These are phyloP conservation scores for Subanguina moxae DNA, from an alignment of 1,140 invertebrate genomes.

Conservation along the genomic window DNA sequence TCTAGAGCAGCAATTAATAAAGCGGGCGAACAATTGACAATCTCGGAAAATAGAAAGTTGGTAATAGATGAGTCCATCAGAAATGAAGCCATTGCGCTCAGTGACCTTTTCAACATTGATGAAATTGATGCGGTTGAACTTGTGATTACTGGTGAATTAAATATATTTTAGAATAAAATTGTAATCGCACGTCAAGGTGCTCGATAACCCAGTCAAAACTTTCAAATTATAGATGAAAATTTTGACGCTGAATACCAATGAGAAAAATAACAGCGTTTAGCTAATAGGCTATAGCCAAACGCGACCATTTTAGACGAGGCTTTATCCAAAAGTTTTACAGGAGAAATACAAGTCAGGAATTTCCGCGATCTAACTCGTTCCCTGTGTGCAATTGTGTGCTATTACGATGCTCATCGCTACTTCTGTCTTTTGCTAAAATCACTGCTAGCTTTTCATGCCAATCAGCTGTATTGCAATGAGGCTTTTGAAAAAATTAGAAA, in stretches of 20 bases:
- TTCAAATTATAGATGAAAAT: no score
- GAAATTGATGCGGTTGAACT: background rate
- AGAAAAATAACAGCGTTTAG: no score
- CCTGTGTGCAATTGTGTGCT: background rate
- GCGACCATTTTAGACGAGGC: no score
- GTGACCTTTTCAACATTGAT: slow-evolving; percentile 1
- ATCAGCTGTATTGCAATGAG: background rate
- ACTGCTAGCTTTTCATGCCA: slow-evolving; percentile 8
- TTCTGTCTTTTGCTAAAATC: slow-evolving; percentile 1
- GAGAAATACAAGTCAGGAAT: background rate
- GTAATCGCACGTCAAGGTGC: no score
- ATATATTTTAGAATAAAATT: background rate
- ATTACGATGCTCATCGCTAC: slow-evolving; percentile 2
- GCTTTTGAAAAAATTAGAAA: background rate
- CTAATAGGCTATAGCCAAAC: no score
- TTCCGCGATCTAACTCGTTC: background rate
- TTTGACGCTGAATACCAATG: no score
- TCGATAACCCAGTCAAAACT: no score
- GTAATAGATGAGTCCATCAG: background rate
- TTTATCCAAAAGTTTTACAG: background rate
- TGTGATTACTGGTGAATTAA: background rate
- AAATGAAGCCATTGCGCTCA: background rate
- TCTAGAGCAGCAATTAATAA: background rate
- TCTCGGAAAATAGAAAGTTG: background rate
- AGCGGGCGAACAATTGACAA: background rate